phyloP scores from a whole-genome alignment of 2,797 vertebrate species.

The Aratinga solstitialis region DNA sequence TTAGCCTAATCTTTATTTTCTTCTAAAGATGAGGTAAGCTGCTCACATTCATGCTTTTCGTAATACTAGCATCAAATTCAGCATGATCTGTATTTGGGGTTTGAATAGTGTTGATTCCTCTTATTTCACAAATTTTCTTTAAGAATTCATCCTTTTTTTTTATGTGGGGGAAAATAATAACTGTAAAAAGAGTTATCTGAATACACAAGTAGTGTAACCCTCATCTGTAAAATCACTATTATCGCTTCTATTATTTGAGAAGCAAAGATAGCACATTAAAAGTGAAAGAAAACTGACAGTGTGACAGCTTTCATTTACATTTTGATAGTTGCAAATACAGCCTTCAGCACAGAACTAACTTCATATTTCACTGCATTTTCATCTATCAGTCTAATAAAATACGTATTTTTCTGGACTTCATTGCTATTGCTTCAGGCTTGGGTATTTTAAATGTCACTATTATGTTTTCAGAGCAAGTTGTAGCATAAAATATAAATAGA shows the following conservation, averaged over 20 bases:
- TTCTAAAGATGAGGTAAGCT: background rate
- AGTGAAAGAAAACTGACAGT: conserved; percentile 53
- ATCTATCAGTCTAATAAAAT: conserved; percentile 56
- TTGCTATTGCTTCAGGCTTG: conserved; percentile 45
- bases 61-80: background rate
- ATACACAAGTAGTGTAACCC: background rate
- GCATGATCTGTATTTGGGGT: background rate
- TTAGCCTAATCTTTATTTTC: background rate
- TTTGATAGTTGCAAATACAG: conserved; percentile 34
- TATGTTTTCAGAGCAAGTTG: conserved; percentile 40
- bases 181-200: background rate
- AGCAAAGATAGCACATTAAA: conserved; percentile 52
- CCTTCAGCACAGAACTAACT: conserved; percentile 42
- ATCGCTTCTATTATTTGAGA: conserved; percentile 17
- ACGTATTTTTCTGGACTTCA: conserved; percentile 52
- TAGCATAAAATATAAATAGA: conserved; percentile 47
- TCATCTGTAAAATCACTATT: conserved; percentile 41
- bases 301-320: conserved; percentile 61
- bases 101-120: background rate
- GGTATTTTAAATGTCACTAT: conserved; percentile 28
- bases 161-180: background rate
- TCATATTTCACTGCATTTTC: conserved; percentile 59
- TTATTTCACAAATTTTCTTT: background rate
- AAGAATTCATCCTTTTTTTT: background rate
- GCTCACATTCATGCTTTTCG: background rate